These are phyloP conservation scores for Drosophila prostipennis DNA, from an alignment of 2,888 invertebrate species.

Conservation along the genomic window DNA sequence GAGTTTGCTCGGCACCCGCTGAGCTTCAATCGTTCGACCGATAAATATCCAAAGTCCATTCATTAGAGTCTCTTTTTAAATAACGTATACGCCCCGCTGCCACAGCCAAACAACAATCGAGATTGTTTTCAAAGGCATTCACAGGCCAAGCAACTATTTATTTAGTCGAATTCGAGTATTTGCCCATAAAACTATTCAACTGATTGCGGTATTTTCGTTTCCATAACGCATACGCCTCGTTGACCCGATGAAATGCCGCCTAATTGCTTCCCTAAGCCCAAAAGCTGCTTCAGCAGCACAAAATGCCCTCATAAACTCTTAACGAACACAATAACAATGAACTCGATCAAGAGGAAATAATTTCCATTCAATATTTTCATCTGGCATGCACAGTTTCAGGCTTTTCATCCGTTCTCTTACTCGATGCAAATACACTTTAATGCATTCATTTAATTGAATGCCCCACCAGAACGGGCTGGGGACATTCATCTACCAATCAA, in stretches of 20 bases:
- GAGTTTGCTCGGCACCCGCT: neutral
- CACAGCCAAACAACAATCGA: conserved; percentile 12
- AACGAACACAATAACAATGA: conserved; percentile 48
- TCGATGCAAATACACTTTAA: conserved; percentile 13
- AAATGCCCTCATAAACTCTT: conserved; percentile 1
- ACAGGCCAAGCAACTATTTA: conserved; percentile 20
- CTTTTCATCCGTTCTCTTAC: neutral
- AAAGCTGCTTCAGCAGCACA: conserved; percentile 8
- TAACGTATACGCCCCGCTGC: conserved; percentile 24
- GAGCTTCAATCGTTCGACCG: conserved; percentile 14
- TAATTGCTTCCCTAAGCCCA: conserved; percentile 26
- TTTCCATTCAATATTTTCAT: conserved; percentile 19
- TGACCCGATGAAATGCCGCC: conserved; percentile 12
- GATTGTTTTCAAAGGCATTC: conserved; percentile 29
- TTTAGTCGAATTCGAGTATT: conserved; percentile 2
- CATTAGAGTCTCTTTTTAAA: conserved; percentile 22
- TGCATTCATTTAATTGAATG: conserved; percentile 60
- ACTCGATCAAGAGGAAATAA: conserved; percentile 29
- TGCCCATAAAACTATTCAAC: conserved; percentile 7
- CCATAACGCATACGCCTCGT: conserved; percentile 43
- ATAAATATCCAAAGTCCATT: conserved; percentile 27
- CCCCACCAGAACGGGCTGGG: conserved; percentile 9
- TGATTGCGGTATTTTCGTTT: conserved; percentile 2
- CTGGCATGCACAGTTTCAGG: conserved; percentile 8
- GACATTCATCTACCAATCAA: conserved; percentile 62